Conservation (phyloP, 1,140 invertebrate genomes). For the Sinonovacula constricta region DNA sequence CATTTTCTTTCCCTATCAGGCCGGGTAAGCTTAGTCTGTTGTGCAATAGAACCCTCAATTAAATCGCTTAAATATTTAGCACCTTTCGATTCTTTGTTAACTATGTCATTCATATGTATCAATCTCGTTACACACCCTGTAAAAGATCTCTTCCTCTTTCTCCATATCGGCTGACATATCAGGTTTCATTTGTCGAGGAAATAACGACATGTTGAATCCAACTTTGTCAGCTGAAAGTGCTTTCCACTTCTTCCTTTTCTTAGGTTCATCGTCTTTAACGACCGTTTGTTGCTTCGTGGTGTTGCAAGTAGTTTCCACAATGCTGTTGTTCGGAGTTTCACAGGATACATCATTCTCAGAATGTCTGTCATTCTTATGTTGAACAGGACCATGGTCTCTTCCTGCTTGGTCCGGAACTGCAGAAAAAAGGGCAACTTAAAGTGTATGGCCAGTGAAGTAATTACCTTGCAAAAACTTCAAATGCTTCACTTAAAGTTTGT, state of each 20-base stretch:
- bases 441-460: too few species aligned
- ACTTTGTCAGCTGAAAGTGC: slow-evolving; percentile 46
- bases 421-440: too few species aligned
- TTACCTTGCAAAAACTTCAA: too few species aligned
- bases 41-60: slow-evolving; percentile 39
- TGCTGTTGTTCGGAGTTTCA: too few species aligned
- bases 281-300: too few species aligned
- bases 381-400: too few species aligned
- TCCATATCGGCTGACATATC: slow-evolving; percentile 27
- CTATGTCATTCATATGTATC: slow-evolving; percentile 37
- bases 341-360: too few species aligned
- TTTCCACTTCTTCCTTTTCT: slow-evolving; percentile 70
- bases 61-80: slow-evolving; percentile 13
- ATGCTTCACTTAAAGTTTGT: too few species aligned
- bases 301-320: too few species aligned
- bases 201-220: slow-evolving; percentile 65
- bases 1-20: slow-evolving; percentile 60
- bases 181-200: slow-evolving; percentile 52
- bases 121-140: slow-evolving; percentile 53
- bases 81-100: slow-evolving; percentile 38
- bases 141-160: slow-evolving; percentile 29
- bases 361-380: too few species aligned
- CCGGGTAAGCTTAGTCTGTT: slow-evolving; percentile 55
- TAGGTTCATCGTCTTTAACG: too few species aligned
- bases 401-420: too few species aligned